Percentiles rank a stretch among this genome's conserved stretches.
Conservation (phyloP, 2,888 invertebrate species). For the Tethea ocularis region DNA sequence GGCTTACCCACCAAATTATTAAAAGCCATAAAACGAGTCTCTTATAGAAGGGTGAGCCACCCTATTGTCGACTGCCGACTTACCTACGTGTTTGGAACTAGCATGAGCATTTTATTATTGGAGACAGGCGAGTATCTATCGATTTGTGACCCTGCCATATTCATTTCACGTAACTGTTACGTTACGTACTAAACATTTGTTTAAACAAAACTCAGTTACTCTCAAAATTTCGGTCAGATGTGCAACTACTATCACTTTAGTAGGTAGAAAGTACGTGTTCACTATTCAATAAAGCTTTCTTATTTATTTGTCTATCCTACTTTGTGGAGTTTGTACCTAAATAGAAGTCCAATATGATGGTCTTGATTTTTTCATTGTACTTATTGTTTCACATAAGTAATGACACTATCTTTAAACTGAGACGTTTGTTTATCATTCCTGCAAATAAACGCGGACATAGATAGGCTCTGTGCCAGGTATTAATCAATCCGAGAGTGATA, state of each 20-base stretch:
- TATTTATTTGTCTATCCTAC: background rate
- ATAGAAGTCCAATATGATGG: too few species aligned
- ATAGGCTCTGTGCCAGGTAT: background rate
- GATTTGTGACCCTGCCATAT: conserved; percentile 52
- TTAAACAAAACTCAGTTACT: background rate
- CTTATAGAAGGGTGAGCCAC: conserved; percentile 76
- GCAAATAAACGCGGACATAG: background rate
- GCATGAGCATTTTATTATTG: conserved; percentile 74
- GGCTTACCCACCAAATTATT: conserved; percentile 81
- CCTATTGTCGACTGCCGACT: conserved; percentile 70
- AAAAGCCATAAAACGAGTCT: conserved; percentile 82
- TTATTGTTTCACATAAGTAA: too few species aligned
- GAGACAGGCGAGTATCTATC: conserved; percentile 65
- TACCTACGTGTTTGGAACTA: conserved; percentile 70
- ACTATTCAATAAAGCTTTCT: background rate
- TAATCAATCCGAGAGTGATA: background rate
- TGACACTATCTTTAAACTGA: too few species aligned
- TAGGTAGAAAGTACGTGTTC: background rate
- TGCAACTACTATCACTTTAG: background rate
- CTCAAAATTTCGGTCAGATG: background rate
- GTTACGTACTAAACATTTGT: conserved; percentile 9
- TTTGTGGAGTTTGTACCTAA: background rate
- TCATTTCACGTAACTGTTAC: conserved; percentile 20
- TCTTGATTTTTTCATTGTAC: too few species aligned
- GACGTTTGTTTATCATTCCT: too few species aligned